Percentiles rank a stretch among this genome's conserved stretches.
phyloP scores from a whole-genome alignment of 2,113 vertebrate genomes.

The Ameiurus melas region DNA sequence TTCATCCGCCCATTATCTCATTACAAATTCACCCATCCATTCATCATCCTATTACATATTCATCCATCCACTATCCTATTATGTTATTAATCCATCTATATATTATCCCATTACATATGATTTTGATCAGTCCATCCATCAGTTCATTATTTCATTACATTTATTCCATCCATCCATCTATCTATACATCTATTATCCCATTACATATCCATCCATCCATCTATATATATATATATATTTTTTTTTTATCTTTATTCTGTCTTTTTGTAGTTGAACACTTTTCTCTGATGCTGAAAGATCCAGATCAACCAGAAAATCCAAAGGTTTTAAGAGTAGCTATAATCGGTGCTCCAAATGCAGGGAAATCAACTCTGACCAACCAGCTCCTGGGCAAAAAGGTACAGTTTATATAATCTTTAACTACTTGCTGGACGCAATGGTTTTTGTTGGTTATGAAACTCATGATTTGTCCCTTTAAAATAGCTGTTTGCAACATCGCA shows the following conservation, averaged over 20 bases:
- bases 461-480: conserved; percentile 34
- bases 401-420: conserved; percentile 15
- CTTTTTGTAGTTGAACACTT: conserved; percentile 75
- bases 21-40: background rate
- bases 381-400: conserved; percentile 93
- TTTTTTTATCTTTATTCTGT: background rate
- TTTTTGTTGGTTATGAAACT: background rate
- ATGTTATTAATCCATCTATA: background rate
- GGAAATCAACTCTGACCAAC: conserved; percentile 92
- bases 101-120: too few species aligned
- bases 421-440: too few species aligned
- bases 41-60: too few species aligned
- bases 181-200: background rate
- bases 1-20: background rate
- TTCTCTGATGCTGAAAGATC: conserved; percentile 68
- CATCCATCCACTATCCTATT: background rate
- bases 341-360: conserved; percentile 89
- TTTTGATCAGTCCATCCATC: background rate
- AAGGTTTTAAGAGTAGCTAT: conserved; percentile 83
- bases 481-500: conserved; percentile 92
- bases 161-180: background rate
- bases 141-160: background rate
- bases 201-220: background rate
- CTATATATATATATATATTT: background rate
- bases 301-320: conserved; percentile 84